A percentile compares a stretch with the other conserved stretches of the same genome.
These are phyloP conservation scores for Scylla paramamosain DNA, from an alignment of 1,140 invertebrate species.

Conservation along the genomic window DNA sequence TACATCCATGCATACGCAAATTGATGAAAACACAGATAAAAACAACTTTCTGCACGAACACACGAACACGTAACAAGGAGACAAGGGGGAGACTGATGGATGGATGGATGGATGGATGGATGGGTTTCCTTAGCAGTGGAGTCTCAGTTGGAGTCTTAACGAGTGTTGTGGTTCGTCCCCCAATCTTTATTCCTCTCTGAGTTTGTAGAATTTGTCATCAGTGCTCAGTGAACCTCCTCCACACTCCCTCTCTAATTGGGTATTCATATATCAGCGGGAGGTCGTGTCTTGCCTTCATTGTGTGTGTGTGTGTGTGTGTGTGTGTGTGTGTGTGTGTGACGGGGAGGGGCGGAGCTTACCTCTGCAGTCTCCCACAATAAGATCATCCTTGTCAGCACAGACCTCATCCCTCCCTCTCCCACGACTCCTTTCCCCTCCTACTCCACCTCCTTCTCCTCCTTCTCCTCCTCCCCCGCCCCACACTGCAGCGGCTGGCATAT, in stretches of 20 bases:
- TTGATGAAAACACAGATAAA: neutral
- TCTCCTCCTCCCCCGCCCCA: neutral
- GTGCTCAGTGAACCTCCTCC: slow-evolving; percentile 2
- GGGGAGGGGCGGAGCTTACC: neutral
- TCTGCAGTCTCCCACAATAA: neutral
- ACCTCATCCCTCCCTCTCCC: neutral
- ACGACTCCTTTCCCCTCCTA: neutral
- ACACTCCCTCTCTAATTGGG: slow-evolving; percentile 53
- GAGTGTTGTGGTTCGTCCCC: neutral
- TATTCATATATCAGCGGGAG: slow-evolving; percentile 34
- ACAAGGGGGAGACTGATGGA: neutral
- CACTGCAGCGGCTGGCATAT: neutral
- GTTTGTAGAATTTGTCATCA: slow-evolving; percentile 37
- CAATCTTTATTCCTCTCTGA: neutral
- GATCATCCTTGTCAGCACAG: neutral
- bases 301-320: slow-evolving; percentile 44
- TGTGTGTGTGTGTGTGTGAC: neutral
- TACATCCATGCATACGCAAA: neutral
- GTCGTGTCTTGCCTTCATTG: slow-evolving; percentile 36
- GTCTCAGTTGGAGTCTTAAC: neutral
- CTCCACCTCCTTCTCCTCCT: neutral
- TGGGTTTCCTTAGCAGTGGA: neutral
- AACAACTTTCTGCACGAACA: neutral
- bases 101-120: neutral
- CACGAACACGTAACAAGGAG: neutral